phyloP scores from a whole-genome alignment of 1,140 invertebrate species.

The Zaprionus vittiger region DNA sequence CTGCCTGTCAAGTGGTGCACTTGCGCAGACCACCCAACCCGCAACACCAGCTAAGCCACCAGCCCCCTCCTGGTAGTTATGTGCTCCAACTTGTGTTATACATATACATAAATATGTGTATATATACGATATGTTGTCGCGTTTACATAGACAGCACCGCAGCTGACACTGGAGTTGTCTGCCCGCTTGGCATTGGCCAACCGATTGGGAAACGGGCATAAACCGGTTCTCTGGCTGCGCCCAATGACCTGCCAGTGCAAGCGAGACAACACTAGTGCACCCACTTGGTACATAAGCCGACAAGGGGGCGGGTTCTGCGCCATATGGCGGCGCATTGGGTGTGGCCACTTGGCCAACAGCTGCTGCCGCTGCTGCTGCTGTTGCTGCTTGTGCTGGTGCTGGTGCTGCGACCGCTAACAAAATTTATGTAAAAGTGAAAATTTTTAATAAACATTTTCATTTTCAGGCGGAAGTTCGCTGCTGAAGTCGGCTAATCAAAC shows the following conservation, averaged over 20 bases:
- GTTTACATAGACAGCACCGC: slow-evolving; percentile 17
- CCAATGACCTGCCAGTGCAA: slow-evolving; percentile 53
- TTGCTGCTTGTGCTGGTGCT: slow-evolving; percentile 10
- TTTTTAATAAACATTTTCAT: slow-evolving; percentile 82
- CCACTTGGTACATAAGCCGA: slow-evolving; percentile 48
- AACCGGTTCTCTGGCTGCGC: slow-evolving; percentile 51
- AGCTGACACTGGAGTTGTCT: slow-evolving; percentile 52
- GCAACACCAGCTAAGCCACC: slow-evolving; percentile 12
- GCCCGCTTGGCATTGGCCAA: slow-evolving; percentile 61
- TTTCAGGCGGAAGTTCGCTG: slow-evolving; percentile 69
- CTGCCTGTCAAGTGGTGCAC: slow-evolving; percentile 67
- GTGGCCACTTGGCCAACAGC: slow-evolving; percentile 65
- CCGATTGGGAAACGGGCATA: slow-evolving; percentile 28
- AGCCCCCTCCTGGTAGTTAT: not conserved
- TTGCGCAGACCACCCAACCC: slow-evolving; percentile 51
- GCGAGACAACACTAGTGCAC: slow-evolving; percentile 57
- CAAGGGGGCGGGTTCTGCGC: slow-evolving; percentile 49
- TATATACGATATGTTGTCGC: slow-evolving; percentile 12
- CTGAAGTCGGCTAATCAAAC: slow-evolving; percentile 65
- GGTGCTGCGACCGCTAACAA: slow-evolving; percentile 2
- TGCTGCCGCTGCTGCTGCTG: slow-evolving; percentile 37
- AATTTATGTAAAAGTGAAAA: slow-evolving; percentile 81
- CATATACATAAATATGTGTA: slow-evolving; percentile 17
- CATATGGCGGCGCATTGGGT: slow-evolving; percentile 58
- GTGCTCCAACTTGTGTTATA: not conserved